A percentile compares a stretch with the other conserved stretches of the same genome.
Evolutionary conservation across 2,113 vertebrate genomes (phyloP).

Genomic region (Gila orcuttii): DNA sequence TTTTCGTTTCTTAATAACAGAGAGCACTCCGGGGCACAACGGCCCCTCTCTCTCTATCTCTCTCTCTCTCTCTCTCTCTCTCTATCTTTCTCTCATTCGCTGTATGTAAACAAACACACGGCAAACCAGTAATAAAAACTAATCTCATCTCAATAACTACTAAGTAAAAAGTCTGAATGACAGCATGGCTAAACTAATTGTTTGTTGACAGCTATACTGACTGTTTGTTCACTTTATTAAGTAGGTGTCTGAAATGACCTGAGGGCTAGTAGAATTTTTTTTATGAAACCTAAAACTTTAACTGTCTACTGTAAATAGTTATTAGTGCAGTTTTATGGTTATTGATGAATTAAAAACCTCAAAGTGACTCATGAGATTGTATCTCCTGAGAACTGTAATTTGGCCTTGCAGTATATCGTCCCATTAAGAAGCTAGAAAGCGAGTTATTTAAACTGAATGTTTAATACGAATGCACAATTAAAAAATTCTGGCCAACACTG

Average conservation of each 20-base stretch:
- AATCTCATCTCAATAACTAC: background rate
- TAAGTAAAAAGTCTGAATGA: background rate
- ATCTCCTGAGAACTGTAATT: background rate
- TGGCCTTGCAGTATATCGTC: background rate
- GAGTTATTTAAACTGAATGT: background rate
- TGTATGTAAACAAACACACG: slow-evolving; percentile 13
- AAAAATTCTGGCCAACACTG: background rate
- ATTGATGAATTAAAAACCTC: background rate
- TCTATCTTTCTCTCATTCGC: background rate
- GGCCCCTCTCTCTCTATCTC: background rate
- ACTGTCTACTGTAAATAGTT: background rate
- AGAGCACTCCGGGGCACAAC: slow-evolving; percentile 27
- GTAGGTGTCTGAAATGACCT: background rate
- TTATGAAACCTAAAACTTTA: background rate
- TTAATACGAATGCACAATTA: background rate
- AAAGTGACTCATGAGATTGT: background rate
- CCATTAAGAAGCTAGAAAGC: background rate
- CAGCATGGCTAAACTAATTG: slow-evolving; percentile 13
- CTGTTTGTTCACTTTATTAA: slow-evolving; percentile 4
- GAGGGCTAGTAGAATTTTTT: background rate
- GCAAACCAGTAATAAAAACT: slow-evolving; percentile 21
- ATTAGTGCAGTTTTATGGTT: background rate
- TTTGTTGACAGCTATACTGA: background rate
- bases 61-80: background rate
- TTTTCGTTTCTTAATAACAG: slow-evolving; percentile 46